A percentile compares a stretch with the other conserved stretches of the same genome.
Conservation (phyloP, 2,888 invertebrate species). For the Macaria liturata region DNA sequence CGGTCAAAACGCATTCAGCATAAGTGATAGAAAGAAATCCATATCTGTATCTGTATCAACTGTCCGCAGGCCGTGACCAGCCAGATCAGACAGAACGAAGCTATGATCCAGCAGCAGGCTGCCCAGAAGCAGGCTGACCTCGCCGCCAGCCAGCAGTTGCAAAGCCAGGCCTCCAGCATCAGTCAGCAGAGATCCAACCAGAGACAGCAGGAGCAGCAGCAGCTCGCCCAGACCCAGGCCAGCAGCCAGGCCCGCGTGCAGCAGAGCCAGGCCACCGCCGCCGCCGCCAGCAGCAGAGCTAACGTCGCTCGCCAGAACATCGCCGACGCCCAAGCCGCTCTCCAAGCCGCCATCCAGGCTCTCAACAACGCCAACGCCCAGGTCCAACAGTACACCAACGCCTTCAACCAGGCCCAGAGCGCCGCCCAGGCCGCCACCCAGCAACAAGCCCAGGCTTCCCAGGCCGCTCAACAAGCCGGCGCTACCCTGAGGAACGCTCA, state of each 20-base stretch:
- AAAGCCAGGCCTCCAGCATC: accelerated
- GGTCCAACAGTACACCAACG: not conserved
- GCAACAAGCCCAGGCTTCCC: not conserved
- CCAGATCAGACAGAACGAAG: not conserved
- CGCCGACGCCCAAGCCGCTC: not conserved
- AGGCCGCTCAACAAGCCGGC: slow-evolving; percentile 1
- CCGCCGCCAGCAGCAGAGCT: not conserved
- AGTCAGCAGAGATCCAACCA: not conserved
- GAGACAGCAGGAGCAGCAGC: slow-evolving; percentile 1
- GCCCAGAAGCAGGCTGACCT: not conserved
- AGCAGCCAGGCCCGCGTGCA: not conserved
- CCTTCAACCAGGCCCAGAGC: slow-evolving; percentile 5
- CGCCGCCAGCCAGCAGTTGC: slow-evolving; percentile 2
- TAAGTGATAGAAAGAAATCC: not conserved
- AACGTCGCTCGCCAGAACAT: slow-evolving; percentile 1
- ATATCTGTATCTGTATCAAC: not conserved
- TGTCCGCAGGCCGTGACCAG: not conserved
- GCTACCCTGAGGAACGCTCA: not conserved
- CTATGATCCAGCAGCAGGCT: not conserved
- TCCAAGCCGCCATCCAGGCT: not conserved
- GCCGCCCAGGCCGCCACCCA: not conserved
- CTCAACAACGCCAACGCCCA: no score
- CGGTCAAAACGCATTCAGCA: not conserved
- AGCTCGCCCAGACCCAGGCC: not conserved
- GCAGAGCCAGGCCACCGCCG: not conserved